These are phyloP conservation scores for Cerastis leucographa DNA, from an alignment of 2,888 invertebrate genomes.

Conservation along the genomic window DNA sequence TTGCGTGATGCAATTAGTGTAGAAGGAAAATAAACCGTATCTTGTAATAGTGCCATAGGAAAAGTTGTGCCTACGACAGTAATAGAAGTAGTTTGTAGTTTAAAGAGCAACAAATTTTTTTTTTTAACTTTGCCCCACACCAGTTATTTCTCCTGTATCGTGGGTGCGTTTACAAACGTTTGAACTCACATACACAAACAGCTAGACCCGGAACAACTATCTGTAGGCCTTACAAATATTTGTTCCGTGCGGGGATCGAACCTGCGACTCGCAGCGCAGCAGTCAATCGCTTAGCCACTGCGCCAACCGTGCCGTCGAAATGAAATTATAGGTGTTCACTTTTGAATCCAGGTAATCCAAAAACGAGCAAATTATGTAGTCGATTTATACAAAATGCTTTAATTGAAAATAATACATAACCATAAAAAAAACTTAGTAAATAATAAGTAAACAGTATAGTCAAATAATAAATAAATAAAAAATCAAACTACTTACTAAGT, in stretches of 20 bases:
- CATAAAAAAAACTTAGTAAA: conserved; percentile 26
- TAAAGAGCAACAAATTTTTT: background rate
- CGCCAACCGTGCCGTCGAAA: no score
- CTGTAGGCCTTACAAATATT: no score
- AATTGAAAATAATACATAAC: conserved; percentile 29
- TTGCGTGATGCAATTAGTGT: conserved; percentile 44
- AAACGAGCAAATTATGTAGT: background rate
- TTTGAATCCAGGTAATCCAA: background rate
- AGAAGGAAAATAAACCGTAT: conserved; percentile 36
- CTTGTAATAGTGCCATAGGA: background rate
- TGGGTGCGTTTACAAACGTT: no score
- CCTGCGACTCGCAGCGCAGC: no score
- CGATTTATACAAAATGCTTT: conserved; percentile 3
- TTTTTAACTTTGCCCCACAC: no score
- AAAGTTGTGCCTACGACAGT: no score
- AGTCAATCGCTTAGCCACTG: no score
- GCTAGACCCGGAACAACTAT: no score
- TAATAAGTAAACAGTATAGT: background rate
- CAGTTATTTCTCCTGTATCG: no score
- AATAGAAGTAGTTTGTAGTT: background rate
- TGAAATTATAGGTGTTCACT: background rate
- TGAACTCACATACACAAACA: no score
- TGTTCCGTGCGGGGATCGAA: no score
- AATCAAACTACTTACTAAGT: background rate
- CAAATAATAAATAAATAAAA: background rate